Evolutionary conservation across 1,140 invertebrate species (phyloP).

Genomic region (Drosophila fuyamai): DNA sequence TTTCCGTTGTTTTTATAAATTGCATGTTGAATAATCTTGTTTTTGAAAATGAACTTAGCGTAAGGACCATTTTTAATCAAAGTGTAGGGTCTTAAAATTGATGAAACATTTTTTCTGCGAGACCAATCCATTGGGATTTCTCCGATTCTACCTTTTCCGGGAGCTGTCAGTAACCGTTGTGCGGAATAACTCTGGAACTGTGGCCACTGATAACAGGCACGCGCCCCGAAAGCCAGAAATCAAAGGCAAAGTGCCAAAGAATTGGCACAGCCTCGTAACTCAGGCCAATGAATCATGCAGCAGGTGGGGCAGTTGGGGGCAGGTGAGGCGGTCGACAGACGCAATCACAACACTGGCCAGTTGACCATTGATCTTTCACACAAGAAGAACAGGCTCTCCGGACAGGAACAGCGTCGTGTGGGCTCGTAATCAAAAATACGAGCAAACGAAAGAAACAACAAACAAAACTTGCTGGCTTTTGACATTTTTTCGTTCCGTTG

Average conservation of each 20-base stretch:
- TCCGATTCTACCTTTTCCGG: constrained; percentile 15
- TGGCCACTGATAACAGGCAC: constrained; percentile 71
- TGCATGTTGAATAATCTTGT: too few species aligned
- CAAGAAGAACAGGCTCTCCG: constrained; percentile 38
- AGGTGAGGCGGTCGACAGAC: constrained; percentile 40
- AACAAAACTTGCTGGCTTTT: constrained; percentile 65
- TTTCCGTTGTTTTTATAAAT: too few species aligned
- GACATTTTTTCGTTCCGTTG: constrained; percentile 64
- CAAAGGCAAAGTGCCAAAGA: constrained; percentile 63
- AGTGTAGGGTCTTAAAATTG: constrained; percentile 14
- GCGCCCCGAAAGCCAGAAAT: constrained; percentile 40
- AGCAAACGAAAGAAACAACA: constrained; percentile 27
- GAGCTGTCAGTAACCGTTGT: constrained; percentile 74
- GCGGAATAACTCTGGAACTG: constrained; percentile 23
- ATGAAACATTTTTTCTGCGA: constrained; percentile 2
- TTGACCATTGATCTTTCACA: constrained; percentile 78
- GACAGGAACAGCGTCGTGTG: constrained; percentile 59
- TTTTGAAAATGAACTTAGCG: too few species aligned
- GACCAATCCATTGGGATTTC: constrained; percentile 22
- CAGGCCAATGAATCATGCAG: constrained; percentile 73
- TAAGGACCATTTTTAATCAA: background rate
- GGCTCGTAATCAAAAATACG: constrained; percentile 66
- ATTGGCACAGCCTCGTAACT: constrained; percentile 77
- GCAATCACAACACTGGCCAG: constrained; percentile 68
- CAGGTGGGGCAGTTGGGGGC: constrained; percentile 12